Percentiles rank a stretch among this genome's conserved stretches.
phyloP scores from a whole-genome alignment of 2,888 invertebrate genomes.

The Eupithecia centaureata region DNA sequence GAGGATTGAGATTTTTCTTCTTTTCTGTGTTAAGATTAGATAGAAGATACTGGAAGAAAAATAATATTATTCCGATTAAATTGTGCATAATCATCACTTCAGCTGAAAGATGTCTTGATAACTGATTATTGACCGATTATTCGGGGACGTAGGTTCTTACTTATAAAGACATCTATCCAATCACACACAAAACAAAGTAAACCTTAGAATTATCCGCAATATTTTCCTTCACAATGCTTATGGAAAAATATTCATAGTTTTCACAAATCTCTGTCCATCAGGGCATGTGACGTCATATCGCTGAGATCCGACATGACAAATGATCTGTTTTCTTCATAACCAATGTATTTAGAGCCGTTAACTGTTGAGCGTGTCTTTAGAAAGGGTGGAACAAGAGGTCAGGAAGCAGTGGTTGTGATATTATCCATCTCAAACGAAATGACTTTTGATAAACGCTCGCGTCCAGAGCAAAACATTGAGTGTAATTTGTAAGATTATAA shows the following conservation, averaged over 20 bases:
- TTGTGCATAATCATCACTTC: not conserved
- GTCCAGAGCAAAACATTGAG: conserved; percentile 21
- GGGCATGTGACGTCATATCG: conserved; percentile 67
- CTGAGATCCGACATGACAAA: conserved; percentile 79
- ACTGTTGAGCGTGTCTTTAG: not conserved
- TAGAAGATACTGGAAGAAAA: not conserved
- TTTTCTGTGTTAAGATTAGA: conserved; percentile 8
- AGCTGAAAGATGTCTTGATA: not conserved
- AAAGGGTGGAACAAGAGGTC: conserved; percentile 43
- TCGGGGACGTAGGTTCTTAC: not conserved
- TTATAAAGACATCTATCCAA: not conserved
- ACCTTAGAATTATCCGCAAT: not conserved
- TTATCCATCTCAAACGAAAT: conserved; percentile 64
- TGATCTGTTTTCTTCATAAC: conserved; percentile 59
- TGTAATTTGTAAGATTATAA: not conserved
- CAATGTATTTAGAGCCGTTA: conserved; percentile 52
- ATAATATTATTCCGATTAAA: no score
- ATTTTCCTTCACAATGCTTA: conserved; percentile 13
- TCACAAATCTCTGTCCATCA: conserved; percentile 78
- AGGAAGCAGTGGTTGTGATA: conserved; percentile 48
- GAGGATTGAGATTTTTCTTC: conserved; percentile 41
- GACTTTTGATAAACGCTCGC: conserved; percentile 62
- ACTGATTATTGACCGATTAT: no score
- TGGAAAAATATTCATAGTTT: conserved; percentile 72
- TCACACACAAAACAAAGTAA: not conserved